Base-by-base conservation (phyloP, 23 tunicate genomes). In the Halocynthia aurantium region DNA sequence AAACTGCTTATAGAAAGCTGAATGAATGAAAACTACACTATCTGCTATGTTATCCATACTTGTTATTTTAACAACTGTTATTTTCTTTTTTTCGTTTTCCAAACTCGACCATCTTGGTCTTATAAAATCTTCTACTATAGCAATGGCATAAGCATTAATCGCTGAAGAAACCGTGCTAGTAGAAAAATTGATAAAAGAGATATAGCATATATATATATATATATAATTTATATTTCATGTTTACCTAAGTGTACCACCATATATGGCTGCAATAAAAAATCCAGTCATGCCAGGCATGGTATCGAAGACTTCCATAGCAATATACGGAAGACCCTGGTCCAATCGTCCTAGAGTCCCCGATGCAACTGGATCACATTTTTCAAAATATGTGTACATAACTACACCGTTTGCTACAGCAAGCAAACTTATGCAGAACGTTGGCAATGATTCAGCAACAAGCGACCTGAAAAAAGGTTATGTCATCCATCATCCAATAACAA, bases 381-480 rank as follows among this genome's bases (percentile, higher is more conserved):
- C 78, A 56, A 51, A 74, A 56, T 74, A 74, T 10, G 78, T 64
- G 78, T 74, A 74, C 78, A 74, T 13, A 8, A 74, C 78, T 5
- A 52, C 18, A 17, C 78, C 78, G 4, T 74, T 74, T 6, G 64
- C 78, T 8, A 54, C 62, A 4, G 78, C 56, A 19, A 74, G 63
- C n/a, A 56, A 54, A 56, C 31, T 54, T 12, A 74, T 53, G 11
- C 55, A 12, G 0, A 49, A 53, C 18, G 64, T 15, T 8, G 78
- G 78, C 0, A 74, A 53, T 19, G 17, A 8, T 62, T 21, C 15
- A 40, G 56, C 62, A 8, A 54, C 19, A 10, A 55, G 62, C 17
- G 78, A 62, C 56, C 78, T 74, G 62, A 18, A 65, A 65, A 40
- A 6, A 58, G 17, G 15, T 58, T 2, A 13, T 58, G 63, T 31